phyloP scores from a whole-genome alignment of 2,797 vertebrate genomes.

The Toxotes lorentzi region DNA sequence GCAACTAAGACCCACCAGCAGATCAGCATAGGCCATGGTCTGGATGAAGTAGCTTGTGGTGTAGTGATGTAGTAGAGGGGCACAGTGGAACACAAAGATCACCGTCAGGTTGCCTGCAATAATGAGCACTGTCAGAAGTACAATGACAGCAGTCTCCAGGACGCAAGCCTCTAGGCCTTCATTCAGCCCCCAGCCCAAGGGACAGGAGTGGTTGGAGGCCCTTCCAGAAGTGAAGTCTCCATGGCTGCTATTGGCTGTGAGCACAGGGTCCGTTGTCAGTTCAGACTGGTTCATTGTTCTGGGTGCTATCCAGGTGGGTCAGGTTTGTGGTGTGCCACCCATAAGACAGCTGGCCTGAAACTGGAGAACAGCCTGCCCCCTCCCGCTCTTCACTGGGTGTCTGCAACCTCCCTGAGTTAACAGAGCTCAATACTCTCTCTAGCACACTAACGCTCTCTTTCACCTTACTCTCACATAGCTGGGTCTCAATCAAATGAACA shows the following conservation, averaged over 20 bases:
- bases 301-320: slow-evolving; percentile 70
- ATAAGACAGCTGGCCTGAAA: slow-evolving; percentile 70
- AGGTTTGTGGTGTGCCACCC: slow-evolving; percentile 60
- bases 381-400: slow-evolving; percentile 39
- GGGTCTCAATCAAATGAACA: slow-evolving; percentile 85
- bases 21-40: slow-evolving; percentile 99
- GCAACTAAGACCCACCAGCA: slow-evolving; percentile 97
- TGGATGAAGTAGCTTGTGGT: slow-evolving; percentile 99
- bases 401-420: slow-evolving; percentile 70
- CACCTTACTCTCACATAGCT: slow-evolving; percentile 84
- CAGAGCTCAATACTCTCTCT: slow-evolving; percentile 74
- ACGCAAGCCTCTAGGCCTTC: slow-evolving; percentile 91
- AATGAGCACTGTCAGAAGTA: slow-evolving; percentile 95
- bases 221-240: slow-evolving; percentile 77
- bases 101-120: slow-evolving; percentile 97
- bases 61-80: slow-evolving; percentile 96
- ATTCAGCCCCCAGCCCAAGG: slow-evolving; percentile 94
- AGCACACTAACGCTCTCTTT: slow-evolving; percentile 75
- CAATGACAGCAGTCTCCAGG: slow-evolving; percentile 94
- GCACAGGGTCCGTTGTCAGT: slow-evolving; percentile 83
- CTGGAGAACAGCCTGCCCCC: slow-evolving; percentile 57
- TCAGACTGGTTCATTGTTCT: slow-evolving; percentile 94
- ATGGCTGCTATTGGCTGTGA: slow-evolving; percentile 87
- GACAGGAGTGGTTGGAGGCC: slow-evolving; percentile 93
- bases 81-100: slow-evolving; percentile 98